Conservation (phyloP, 2,888 invertebrate genomes). For the Maniola hyperantus region DNA sequence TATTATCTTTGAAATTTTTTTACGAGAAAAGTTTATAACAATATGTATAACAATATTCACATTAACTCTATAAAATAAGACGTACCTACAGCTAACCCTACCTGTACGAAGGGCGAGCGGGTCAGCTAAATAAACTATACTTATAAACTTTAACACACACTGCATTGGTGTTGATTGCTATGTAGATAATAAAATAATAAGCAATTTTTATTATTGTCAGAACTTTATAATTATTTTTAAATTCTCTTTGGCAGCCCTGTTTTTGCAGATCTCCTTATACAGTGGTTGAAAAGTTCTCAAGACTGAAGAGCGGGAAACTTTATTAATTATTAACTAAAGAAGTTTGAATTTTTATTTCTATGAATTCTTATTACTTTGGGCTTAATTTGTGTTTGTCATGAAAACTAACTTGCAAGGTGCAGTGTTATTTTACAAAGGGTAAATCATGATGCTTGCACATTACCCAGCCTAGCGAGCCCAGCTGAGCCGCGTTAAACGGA, state of each 20-base stretch:
- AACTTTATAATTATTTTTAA: constrained; percentile 13
- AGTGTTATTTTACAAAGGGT: too few species aligned
- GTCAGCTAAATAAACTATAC: background rate
- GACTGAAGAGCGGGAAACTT: background rate
- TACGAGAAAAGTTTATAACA: too few species aligned
- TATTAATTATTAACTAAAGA: constrained; percentile 3
- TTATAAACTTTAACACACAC: background rate
- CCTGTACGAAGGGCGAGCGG: too few species aligned
- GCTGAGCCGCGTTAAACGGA: too few species aligned
- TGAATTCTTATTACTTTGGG: background rate
- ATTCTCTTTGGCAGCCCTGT: background rate
- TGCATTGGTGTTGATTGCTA: background rate
- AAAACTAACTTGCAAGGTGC: too few species aligned
- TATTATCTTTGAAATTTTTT: too few species aligned
- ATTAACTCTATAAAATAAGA: too few species aligned
- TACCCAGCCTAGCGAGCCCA: too few species aligned
- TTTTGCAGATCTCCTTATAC: constrained; percentile 6
- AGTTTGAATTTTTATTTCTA: background rate
- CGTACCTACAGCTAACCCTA: too few species aligned
- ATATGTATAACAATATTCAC: too few species aligned
- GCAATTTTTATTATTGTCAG: background rate
- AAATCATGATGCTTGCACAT: too few species aligned
- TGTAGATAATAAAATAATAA: background rate
- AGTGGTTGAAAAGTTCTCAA: constrained; percentile 10
- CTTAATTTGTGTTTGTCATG: too few species aligned